A percentile compares a stretch with the other conserved stretches of the same genome.
These are phyloP conservation scores for fruit fly (Drosophila melanogaster) DNA, from an alignment of 1,140 invertebrate genomes.

Conservation along the genomic window DNA sequence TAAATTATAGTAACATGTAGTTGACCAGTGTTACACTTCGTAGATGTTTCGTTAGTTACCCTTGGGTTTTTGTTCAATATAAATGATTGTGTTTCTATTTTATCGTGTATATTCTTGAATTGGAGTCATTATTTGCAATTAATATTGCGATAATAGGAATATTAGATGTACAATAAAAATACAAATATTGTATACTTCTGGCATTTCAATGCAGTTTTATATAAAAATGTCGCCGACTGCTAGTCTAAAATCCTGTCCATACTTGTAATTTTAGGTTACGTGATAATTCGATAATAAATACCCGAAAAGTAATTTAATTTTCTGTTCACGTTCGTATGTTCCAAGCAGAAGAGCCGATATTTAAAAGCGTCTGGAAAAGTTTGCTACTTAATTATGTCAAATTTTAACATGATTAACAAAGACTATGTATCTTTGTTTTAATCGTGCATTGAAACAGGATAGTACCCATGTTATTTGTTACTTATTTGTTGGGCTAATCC, in stretches of 20 bases:
- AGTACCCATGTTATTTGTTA: constrained; percentile 29
- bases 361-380: constrained; percentile 18
- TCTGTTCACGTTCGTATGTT: not conserved
- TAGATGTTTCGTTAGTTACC: constrained; percentile 12
- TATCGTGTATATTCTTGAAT: constrained; percentile 1
- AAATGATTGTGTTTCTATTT: constrained; percentile 11
- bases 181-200: constrained; percentile 33
- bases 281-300: constrained; percentile 64
- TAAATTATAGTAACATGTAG: constrained; percentile 12
- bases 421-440: constrained; percentile 9
- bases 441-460: constrained; percentile 19
- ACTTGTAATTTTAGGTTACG: constrained; percentile 51
- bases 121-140: not conserved
- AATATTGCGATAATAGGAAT: constrained; percentile 10
- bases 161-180: constrained; percentile 20
- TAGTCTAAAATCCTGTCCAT: constrained; percentile 50
- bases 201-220: constrained; percentile 37
- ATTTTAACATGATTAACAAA: constrained; percentile 8
- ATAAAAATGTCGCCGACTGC: constrained; percentile 32
- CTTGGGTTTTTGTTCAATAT: constrained; percentile 22
- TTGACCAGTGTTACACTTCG: constrained; percentile 17
- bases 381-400: constrained; percentile 6
- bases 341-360: constrained; percentile 26
- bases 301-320: constrained; percentile 10
- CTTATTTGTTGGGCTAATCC: constrained; percentile 37